Evolutionary conservation across 2,888 invertebrate genomes (phyloP).

Genomic region (Metacarcinus magister): DNA sequence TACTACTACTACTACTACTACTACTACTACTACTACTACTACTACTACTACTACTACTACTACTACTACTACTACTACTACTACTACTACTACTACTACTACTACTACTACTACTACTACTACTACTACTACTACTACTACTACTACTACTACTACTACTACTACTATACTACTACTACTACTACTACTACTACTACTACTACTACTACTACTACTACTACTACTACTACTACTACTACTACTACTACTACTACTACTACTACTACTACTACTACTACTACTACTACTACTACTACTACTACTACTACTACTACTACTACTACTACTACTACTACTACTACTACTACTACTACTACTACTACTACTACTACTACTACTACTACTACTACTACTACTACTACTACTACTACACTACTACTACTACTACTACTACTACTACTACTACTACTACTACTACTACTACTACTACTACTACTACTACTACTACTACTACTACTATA

Average conservation of each 20-base stretch:
- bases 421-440: background rate
- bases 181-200: background rate
- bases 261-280: background rate
- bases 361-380: background rate
- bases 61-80: background rate
- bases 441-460: conserved; percentile 9
- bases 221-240: conserved; percentile 1
- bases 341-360: conserved; percentile 9
- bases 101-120: background rate
- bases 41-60: background rate
- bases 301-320: background rate
- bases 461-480: background rate
- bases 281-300: conserved; percentile 13
- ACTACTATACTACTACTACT: background rate
- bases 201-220: background rate
- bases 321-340: background rate
- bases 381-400: conserved; percentile 14
- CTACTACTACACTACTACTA: background rate
- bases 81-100: conserved; percentile 13
- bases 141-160: conserved; percentile 9
- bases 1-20: background rate
- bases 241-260: background rate
- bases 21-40: conserved; percentile 1
- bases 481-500: background rate
- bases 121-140: background rate